A percentile compares a stretch with the other conserved stretches of the same genome.
phyloP scores from a whole-genome alignment of 2,888 invertebrate species.

The Sericinus montela region DNA sequence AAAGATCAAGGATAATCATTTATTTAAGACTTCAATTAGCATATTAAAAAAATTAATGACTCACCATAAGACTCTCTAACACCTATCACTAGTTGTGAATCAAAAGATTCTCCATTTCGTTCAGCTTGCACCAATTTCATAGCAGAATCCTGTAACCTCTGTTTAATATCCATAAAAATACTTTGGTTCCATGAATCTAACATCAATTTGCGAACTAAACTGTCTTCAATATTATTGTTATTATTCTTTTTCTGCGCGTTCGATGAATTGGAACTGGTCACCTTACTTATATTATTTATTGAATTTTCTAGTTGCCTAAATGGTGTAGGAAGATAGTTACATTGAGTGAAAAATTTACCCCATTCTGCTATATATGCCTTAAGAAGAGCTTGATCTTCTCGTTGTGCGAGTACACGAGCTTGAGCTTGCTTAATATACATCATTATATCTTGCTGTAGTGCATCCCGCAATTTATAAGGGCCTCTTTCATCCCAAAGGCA shows the following conservation, averaged over 20 bases:
- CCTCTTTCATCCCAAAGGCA: slow-evolving; percentile 99
- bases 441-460: slow-evolving; percentile 94
- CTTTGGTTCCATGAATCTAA: slow-evolving; percentile 98
- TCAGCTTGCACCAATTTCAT: slow-evolving; percentile 99
- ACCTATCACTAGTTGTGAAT: slow-evolving; percentile 97
- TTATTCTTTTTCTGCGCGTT: slow-evolving; percentile 72
- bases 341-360: slow-evolving; percentile 98
- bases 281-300: slow-evolving; percentile 80
- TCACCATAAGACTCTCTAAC: slow-evolving; percentile 97
- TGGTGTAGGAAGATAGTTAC: slow-evolving; percentile 97
- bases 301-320: slow-evolving; percentile 95
- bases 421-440: slow-evolving; percentile 97
- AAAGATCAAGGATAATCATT: too few relatives aligned
- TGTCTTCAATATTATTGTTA: slow-evolving; percentile 87
- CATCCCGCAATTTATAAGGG: slow-evolving; percentile 90
- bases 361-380: slow-evolving; percentile 99
- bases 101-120: slow-evolving; percentile 98
- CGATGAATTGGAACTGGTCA: slow-evolving; percentile 55
- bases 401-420: slow-evolving; percentile 91
- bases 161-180: slow-evolving; percentile 97
- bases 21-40: neutral
- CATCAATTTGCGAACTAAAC: slow-evolving; percentile 97
- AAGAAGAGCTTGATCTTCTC: slow-evolving; percentile 96
- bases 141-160: slow-evolving; percentile 94
- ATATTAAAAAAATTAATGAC: slow-evolving; percentile 22